These are phyloP conservation scores for Xestia c-nigrum DNA, from an alignment of 2,888 invertebrate genomes.

Conservation along the genomic window DNA sequence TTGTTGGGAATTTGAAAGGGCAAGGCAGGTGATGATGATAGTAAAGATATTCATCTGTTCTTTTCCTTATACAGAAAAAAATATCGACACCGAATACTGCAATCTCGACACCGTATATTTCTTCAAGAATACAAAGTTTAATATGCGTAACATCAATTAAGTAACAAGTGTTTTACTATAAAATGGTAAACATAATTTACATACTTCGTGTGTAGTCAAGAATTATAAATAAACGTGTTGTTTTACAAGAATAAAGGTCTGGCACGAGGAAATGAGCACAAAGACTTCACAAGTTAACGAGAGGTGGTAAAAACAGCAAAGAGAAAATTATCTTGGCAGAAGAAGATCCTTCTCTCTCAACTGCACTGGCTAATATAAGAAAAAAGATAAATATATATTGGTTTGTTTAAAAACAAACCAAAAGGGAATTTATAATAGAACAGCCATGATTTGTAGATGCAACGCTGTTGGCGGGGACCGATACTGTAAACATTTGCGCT, in stretches of 20 bases:
- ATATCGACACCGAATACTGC: not conserved
- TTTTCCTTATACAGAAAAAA: not conserved
- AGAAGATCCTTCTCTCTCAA: not conserved
- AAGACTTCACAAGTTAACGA: constrained; percentile 9
- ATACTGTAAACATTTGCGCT: constrained; percentile 47
- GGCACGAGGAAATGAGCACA: constrained; percentile 8
- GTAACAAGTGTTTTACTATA: constrained; percentile 26
- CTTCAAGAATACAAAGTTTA: constrained; percentile 31
- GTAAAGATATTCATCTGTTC: not conserved
- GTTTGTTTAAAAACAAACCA: constrained; percentile 34
- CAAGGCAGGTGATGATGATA: not conserved
- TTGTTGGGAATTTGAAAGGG: not conserved
- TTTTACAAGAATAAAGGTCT: constrained; percentile 27
- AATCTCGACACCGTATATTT: constrained; percentile 1
- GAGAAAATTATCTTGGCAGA: constrained; percentile 21
- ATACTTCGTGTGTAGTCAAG: constrained; percentile 25
- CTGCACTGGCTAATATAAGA: constrained; percentile 27
- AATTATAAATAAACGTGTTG: constrained; percentile 32
- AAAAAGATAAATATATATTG: constrained; percentile 30
- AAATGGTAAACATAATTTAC: constrained; percentile 28
- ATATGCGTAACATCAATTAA: constrained; percentile 24
- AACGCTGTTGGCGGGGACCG: constrained; percentile 41
- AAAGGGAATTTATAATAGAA: constrained; percentile 37
- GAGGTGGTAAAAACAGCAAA: constrained; percentile 3
- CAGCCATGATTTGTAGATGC: constrained; percentile 49